Percentiles rank a stretch among this genome's conserved stretches.
Evolutionary conservation across 1,140 invertebrate species (phyloP).

Genomic region (Cyphomyrmex costatus): DNA sequence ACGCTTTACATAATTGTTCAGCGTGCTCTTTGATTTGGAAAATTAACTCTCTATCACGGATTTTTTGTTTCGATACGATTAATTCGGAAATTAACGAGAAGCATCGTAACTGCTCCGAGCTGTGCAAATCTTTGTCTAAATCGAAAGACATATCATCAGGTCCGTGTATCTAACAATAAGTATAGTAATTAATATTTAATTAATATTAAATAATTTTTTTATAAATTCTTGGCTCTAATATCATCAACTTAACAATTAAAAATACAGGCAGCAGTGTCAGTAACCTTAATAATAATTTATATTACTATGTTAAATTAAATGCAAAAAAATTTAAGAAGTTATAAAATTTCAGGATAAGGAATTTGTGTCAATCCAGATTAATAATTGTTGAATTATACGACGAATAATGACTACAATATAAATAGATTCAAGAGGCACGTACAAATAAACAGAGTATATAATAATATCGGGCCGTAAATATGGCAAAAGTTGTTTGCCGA

Average conservation of each 20-base stretch:
- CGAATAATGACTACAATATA: not conserved
- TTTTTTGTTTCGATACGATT: conserved; percentile 16
- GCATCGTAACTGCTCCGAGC: not conserved
- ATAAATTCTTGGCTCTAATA: too few relatives aligned
- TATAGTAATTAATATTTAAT: too few relatives aligned
- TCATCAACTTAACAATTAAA: too few relatives aligned
- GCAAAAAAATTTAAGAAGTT: too few relatives aligned
- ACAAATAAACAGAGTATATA: not conserved
- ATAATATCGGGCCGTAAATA: not conserved
- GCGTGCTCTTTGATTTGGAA: conserved; percentile 40
- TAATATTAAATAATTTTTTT: too few relatives aligned
- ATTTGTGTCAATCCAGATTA: too few relatives aligned
- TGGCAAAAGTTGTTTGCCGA: not conserved
- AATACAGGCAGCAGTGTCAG: too few relatives aligned
- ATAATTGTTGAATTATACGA: not conserved
- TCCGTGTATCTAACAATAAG: not conserved
- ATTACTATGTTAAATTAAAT: too few relatives aligned
- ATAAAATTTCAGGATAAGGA: too few relatives aligned
- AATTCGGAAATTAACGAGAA: not conserved
- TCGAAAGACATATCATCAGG: not conserved
- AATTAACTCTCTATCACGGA: conserved; percentile 33
- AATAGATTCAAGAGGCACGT: not conserved
- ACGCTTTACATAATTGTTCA: conserved; percentile 53
- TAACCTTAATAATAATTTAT: too few relatives aligned
- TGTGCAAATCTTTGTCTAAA: not conserved